Evolutionary conservation across 2,113 vertebrate genomes (phyloP).

Genomic region (Rhombomys opimus): DNA sequence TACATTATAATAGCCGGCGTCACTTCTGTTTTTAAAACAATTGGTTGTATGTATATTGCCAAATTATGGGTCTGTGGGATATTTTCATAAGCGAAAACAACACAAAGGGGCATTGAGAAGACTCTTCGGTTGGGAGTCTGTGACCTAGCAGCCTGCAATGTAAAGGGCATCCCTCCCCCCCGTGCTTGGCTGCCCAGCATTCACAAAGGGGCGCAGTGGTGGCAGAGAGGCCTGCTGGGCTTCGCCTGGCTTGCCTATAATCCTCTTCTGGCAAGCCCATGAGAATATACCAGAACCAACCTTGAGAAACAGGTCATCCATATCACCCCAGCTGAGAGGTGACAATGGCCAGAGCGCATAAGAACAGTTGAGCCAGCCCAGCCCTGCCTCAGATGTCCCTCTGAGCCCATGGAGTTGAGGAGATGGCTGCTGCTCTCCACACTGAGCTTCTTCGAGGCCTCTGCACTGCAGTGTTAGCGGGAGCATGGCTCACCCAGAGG

Average conservation of each 20-base stretch:
- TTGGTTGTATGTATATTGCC: constrained; percentile 79
- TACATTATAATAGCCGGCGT: constrained; percentile 83
- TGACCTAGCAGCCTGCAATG: background rate
- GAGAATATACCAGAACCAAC: background rate
- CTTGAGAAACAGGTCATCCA: background rate
- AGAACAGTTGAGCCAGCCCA: background rate
- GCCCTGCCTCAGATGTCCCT: too few species aligned
- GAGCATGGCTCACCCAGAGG: background rate
- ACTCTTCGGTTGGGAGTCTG: constrained; percentile 46
- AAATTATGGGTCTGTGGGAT: constrained; percentile 77
- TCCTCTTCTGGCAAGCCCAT: background rate
- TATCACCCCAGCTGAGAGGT: background rate
- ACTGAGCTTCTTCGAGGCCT: background rate
- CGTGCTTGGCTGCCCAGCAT: background rate
- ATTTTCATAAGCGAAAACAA: constrained; percentile 75
- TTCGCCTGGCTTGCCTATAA: background rate
- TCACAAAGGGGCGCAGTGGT: background rate
- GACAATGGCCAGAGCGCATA: background rate
- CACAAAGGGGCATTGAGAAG: constrained; percentile 48
- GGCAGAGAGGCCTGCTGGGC: background rate
- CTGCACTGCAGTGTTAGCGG: background rate
- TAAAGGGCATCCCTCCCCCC: background rate
- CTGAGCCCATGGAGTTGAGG: too few species aligned
- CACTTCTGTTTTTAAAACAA: constrained; percentile 86
- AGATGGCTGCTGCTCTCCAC: background rate